These are phyloP conservation scores for Diloba caeruleocephala DNA, from an alignment of 2,888 invertebrate species.

Conservation along the genomic window DNA sequence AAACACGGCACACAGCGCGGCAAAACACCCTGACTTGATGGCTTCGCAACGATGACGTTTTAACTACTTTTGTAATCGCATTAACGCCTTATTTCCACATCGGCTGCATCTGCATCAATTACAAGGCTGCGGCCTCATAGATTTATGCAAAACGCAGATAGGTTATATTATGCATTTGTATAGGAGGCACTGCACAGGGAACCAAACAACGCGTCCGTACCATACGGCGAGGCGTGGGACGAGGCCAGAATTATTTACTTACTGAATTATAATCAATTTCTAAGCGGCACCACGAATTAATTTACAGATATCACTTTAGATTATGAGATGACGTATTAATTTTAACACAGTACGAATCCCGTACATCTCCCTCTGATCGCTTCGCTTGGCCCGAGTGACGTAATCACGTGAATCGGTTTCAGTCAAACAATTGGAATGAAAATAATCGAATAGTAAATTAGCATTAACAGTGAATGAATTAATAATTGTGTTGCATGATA, in stretches of 20 bases:
- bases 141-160: constrained; percentile 83
- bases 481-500: background rate
- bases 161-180: constrained; percentile 88
- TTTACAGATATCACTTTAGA: constrained; percentile 71
- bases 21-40: constrained; percentile 70
- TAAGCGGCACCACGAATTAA: constrained; percentile 66
- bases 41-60: constrained; percentile 80
- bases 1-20: constrained; percentile 79
- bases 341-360: constrained; percentile 79
- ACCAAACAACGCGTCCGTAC: constrained; percentile 81
- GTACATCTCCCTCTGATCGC: constrained; percentile 79
- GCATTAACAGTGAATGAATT: background rate
- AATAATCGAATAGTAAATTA: constrained; percentile 25
- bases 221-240: constrained; percentile 59
- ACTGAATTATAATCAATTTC: constrained; percentile 72
- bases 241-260: constrained; percentile 70
- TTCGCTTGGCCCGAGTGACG: constrained; percentile 82
- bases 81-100: constrained; percentile 75
- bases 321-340: constrained; percentile 84
- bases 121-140: constrained; percentile 82
- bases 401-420: constrained; percentile 61
- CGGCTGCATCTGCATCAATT: constrained; percentile 76
- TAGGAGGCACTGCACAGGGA: constrained; percentile 81
- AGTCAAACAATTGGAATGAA: constrained; percentile 37
- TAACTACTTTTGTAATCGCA: constrained; percentile 78